A percentile compares a stretch with the other conserved stretches of the same genome.
Evolutionary conservation across 30 jellyfish, hydroid and myxozoan genomes (phyloP).

Genomic region (Turritopsis rubra): DNA sequence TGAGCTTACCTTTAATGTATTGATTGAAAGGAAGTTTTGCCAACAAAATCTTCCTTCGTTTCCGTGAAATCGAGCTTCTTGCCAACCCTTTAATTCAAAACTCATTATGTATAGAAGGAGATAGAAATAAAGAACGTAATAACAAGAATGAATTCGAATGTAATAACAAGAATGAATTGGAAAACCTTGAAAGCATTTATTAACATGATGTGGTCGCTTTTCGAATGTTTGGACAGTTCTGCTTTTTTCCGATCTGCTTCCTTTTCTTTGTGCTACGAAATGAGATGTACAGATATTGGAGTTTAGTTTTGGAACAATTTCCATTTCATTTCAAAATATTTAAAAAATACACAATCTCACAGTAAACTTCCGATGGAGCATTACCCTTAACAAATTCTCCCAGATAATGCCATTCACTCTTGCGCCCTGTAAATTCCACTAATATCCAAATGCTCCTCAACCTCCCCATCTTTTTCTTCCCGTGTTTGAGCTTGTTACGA

Average conservation of each 20-base stretch:
- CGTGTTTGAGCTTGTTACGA: too few relatives aligned
- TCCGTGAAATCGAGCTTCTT: slow-evolving; percentile 25
- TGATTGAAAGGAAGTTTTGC: slow-evolving; percentile 48
- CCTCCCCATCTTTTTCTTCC: too few relatives aligned
- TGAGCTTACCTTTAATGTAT: slow-evolving; percentile 36
- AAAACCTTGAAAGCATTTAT: slow-evolving; percentile 54
- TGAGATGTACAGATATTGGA: too few relatives aligned
- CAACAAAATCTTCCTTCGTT: slow-evolving; percentile 63
- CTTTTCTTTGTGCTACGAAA: slow-evolving; percentile 53
- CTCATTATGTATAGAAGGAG: slow-evolving; percentile 1
- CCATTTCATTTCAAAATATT: too few relatives aligned
- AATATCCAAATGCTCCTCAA: too few relatives aligned
- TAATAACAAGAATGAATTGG: not conserved
- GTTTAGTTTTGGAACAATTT: too few relatives aligned
- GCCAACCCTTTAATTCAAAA: slow-evolving; percentile 90
- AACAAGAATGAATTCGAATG: not conserved
- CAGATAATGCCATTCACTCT: too few relatives aligned
- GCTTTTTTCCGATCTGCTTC: slow-evolving; percentile 58
- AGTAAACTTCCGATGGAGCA: too few relatives aligned
- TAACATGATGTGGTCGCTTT: slow-evolving; percentile 80
- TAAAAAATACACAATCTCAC: too few relatives aligned
- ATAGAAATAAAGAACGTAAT: not conserved
- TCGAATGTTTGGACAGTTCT: slow-evolving; percentile 41
- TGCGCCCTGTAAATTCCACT: too few relatives aligned
- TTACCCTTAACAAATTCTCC: too few relatives aligned